Evolutionary conservation across 2,888 invertebrate species (phyloP).

Genomic region (Trissoscelio sp.): DNA sequence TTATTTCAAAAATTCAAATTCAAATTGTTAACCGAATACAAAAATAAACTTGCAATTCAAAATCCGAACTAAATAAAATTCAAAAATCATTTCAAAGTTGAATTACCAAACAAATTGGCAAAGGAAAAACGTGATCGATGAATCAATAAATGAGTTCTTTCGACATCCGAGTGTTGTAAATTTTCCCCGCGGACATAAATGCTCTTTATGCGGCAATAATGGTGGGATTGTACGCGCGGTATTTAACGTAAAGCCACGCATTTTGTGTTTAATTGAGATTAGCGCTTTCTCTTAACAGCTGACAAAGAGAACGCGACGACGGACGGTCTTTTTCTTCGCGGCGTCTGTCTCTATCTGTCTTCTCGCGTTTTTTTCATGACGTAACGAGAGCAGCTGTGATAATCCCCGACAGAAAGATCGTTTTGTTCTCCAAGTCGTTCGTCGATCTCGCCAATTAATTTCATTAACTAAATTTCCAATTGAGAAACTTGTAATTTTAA

Average conservation of each 20-base stretch:
- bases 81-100: too few species aligned
- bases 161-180: neutral
- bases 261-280: conserved; percentile 50
- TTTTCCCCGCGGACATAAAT: conserved; percentile 15
- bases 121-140: neutral
- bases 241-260: conserved; percentile 38
- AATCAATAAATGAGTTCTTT: conserved; percentile 18
- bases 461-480: too few species aligned
- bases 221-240: conserved; percentile 10
- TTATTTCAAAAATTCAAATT: too few species aligned
- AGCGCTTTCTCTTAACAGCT: conserved; percentile 58
- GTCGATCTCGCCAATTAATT: conserved; percentile 11
- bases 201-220: conserved; percentile 32
- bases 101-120: neutral
- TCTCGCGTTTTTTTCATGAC: conserved; percentile 31
- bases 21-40: too few species aligned
- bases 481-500: too few species aligned
- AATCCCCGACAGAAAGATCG: conserved; percentile 9
- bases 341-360: neutral
- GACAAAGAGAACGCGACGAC: conserved; percentile 44
- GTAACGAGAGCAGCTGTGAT: conserved; percentile 47
- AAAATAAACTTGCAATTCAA: too few species aligned
- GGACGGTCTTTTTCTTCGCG: conserved; percentile 21
- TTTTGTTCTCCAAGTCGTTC: neutral
- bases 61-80: too few species aligned